A percentile compares a stretch with the other conserved stretches of the same genome.
Evolutionary conservation across 1,140 invertebrate genomes (phyloP).

Genomic region (Papilio machaon): DNA sequence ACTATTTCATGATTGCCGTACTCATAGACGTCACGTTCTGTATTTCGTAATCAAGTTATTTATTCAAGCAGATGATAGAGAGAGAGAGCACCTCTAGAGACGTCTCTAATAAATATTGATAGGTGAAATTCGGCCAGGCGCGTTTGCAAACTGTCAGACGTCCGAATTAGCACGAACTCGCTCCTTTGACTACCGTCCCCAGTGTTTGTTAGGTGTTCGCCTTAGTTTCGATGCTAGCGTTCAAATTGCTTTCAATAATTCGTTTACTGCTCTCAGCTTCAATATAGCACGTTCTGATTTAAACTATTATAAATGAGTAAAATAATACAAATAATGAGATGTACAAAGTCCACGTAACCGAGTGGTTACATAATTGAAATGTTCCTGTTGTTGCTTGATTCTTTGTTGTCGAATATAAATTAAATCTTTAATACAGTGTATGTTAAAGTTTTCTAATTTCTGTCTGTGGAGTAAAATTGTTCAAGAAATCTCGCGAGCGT

Average conservation of each 20-base stretch:
- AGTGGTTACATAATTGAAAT: background rate
- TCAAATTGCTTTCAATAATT: slow-evolving; percentile 28
- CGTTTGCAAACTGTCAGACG: slow-evolving; percentile 51
- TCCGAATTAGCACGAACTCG: slow-evolving; percentile 61
- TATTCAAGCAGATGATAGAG: slow-evolving; percentile 5
- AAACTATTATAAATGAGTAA: background rate
- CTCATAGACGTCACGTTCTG: background rate
- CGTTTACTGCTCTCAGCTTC: slow-evolving; percentile 3
- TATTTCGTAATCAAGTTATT: slow-evolving; percentile 18
- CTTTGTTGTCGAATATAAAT: background rate
- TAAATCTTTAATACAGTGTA: slow-evolving; percentile 19
- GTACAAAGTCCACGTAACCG: background rate
- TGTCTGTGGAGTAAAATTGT: slow-evolving; percentile 26
- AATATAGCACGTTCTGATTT: background rate
- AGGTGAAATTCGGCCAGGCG: slow-evolving; percentile 46
- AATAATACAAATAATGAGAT: background rate
- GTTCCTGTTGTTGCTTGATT: background rate
- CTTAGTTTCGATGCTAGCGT: slow-evolving; percentile 30
- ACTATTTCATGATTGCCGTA: background rate
- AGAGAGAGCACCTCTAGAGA: slow-evolving; percentile 12
- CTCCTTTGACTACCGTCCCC: slow-evolving; percentile 55
- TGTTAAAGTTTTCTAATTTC: slow-evolving; percentile 38
- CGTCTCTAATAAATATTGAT: slow-evolving; percentile 58
- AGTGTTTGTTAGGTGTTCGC: slow-evolving; percentile 52
- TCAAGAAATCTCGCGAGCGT: slow-evolving; percentile 46